Evolutionary conservation across 2,797 vertebrate genomes (phyloP).

Genomic region (Malacoctenus gilli): DNA sequence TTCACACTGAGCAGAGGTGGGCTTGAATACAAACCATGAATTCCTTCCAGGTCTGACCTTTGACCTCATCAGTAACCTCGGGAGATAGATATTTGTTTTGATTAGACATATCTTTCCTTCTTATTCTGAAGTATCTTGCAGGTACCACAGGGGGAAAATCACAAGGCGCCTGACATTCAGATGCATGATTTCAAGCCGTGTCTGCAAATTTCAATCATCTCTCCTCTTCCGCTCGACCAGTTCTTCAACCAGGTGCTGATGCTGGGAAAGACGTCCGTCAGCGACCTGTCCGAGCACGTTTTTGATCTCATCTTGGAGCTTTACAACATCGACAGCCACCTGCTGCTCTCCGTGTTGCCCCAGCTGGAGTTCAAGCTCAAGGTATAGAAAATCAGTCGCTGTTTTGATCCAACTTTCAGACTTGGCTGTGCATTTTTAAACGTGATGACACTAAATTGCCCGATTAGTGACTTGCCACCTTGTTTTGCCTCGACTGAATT

Average conservation of each 20-base stretch:
- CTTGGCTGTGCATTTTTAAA: background rate
- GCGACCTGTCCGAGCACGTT: constrained; percentile 96
- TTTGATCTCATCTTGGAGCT: constrained; percentile 98
- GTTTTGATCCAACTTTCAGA: background rate
- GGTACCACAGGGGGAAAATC: too few relatives aligned
- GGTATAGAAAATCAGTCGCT: constrained; percentile 74
- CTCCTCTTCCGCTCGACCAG: constrained; percentile 66
- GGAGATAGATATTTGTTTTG: too few relatives aligned
- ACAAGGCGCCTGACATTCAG: too few relatives aligned
- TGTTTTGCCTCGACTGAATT: background rate
- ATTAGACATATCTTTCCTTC: too few relatives aligned
- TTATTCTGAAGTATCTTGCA: too few relatives aligned
- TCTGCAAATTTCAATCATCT: too few relatives aligned
- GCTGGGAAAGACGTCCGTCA: constrained; percentile 98
- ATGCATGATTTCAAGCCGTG: too few relatives aligned
- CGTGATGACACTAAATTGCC: background rate
- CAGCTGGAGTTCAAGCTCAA: constrained; percentile 99
- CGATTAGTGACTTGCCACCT: background rate
- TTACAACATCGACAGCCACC: constrained; percentile 97
- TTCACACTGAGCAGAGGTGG: background rate
- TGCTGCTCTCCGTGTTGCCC: constrained; percentile 96
- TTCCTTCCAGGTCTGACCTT: background rate
- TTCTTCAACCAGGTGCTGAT: constrained; percentile 99
- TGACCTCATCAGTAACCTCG: background rate
- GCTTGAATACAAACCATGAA: background rate